phyloP scores from a whole-genome alignment of 1,140 invertebrate genomes.

The Euura saliciscinereae region DNA sequence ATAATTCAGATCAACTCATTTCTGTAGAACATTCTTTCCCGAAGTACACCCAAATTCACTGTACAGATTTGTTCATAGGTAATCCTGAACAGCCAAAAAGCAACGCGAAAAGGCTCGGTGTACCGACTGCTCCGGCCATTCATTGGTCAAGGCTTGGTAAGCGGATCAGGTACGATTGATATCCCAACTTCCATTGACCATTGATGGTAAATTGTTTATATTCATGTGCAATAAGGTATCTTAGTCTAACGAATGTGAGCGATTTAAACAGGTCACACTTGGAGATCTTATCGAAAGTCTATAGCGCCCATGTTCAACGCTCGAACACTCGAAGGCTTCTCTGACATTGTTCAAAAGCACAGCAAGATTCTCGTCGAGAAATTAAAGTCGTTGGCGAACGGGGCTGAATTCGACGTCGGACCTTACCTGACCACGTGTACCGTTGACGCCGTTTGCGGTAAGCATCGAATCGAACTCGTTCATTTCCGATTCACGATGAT shows the following conservation, averaged over 20 bases:
- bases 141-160: slow-evolving; percentile 49
- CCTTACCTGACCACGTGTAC: slow-evolving; percentile 34
- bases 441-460: slow-evolving; percentile 44
- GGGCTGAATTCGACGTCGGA: slow-evolving; percentile 43
- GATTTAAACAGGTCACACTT: slow-evolving; percentile 34
- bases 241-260: neutral
- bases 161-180: slow-evolving; percentile 48
- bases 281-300: slow-evolving; percentile 50
- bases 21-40: too few species aligned
- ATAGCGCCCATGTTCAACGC: slow-evolving; percentile 48
- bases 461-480: slow-evolving; percentile 22
- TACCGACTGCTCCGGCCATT: slow-evolving; percentile 52
- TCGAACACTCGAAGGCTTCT: slow-evolving; percentile 42
- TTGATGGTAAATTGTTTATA: neutral
- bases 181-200: neutral
- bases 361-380: slow-evolving; percentile 21
- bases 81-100: slow-evolving; percentile 45
- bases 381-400: slow-evolving; percentile 26
- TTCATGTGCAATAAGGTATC: neutral
- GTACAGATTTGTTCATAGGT: slow-evolving; percentile 32
- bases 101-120: slow-evolving; percentile 46
- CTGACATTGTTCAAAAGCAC: slow-evolving; percentile 42
- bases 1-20: too few species aligned
- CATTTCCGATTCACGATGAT: neutral
- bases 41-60: too few species aligned